These are phyloP conservation scores for Cyprinella venusta DNA, from an alignment of 2,797 vertebrate species.

Conservation along the genomic window DNA sequence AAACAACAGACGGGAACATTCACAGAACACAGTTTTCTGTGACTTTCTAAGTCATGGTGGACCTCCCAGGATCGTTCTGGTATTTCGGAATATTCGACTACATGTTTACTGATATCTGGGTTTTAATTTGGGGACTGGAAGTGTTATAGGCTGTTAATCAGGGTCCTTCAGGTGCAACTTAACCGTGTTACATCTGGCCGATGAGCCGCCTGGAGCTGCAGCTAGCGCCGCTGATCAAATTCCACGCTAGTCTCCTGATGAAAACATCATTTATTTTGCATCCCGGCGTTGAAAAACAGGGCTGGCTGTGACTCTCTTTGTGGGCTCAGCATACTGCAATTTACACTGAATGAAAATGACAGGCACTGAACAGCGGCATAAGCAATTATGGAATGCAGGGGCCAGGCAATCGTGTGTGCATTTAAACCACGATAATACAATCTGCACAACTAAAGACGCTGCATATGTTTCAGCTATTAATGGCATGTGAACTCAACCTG, in stretches of 20 bases:
- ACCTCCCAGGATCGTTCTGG: slow-evolving; percentile 37
- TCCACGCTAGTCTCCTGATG: slow-evolving; percentile 55
- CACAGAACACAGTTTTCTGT: slow-evolving; percentile 8
- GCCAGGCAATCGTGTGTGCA: slow-evolving; percentile 9
- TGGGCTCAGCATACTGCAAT: slow-evolving; percentile 44
- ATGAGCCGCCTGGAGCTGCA: slow-evolving; percentile 58
- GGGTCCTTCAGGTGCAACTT: slow-evolving; percentile 60
- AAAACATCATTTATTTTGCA: slow-evolving; percentile 61
- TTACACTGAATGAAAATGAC: slow-evolving; percentile 52
- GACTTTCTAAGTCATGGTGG: background rate
- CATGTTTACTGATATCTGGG: slow-evolving; percentile 54
- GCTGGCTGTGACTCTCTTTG: slow-evolving; percentile 54
- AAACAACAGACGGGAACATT: slow-evolving; percentile 5
- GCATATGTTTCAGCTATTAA: slow-evolving; percentile 40
- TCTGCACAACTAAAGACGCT: slow-evolving; percentile 42
- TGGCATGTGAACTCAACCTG: slow-evolving; percentile 39
- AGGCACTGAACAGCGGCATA: slow-evolving; percentile 38
- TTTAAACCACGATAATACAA: slow-evolving; percentile 32
- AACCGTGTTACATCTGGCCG: slow-evolving; percentile 61
- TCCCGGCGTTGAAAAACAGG: slow-evolving; percentile 49
- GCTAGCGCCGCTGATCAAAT: slow-evolving; percentile 56
- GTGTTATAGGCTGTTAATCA: slow-evolving; percentile 61
- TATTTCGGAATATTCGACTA: slow-evolving; percentile 48
- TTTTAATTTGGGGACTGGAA: slow-evolving; percentile 58
- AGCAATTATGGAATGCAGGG: slow-evolving; percentile 46